phyloP scores from a whole-genome alignment of 1,140 invertebrate genomes.

The Drosophila arawakana region DNA sequence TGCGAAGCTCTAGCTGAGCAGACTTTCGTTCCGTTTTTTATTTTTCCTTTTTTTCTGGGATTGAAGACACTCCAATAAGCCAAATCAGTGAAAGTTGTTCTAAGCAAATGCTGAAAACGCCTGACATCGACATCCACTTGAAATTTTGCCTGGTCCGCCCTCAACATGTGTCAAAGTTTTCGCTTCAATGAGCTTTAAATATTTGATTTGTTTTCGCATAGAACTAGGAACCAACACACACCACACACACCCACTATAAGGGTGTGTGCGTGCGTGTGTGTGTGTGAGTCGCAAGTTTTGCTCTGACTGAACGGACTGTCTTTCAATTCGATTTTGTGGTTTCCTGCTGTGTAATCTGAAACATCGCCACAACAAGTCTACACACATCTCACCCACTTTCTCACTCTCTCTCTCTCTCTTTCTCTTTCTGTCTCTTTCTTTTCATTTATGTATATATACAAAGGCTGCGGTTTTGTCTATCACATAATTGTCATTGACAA shows the following conservation, averaged over 20 bases:
- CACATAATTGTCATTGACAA: slow-evolving; percentile 58
- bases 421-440: no score
- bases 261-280: slow-evolving; percentile 22
- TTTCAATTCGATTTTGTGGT: slow-evolving; percentile 60
- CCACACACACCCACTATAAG: slow-evolving; percentile 1
- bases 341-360: slow-evolving; percentile 57
- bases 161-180: slow-evolving; percentile 78
- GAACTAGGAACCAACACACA: slow-evolving; percentile 10
- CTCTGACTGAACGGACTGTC: slow-evolving; percentile 18
- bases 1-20: neutral
- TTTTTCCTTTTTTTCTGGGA: neutral
- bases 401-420: no score
- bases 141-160: slow-evolving; percentile 35
- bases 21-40: neutral
- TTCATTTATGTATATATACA: neutral
- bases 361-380: slow-evolving; percentile 43
- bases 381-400: slow-evolving; percentile 25
- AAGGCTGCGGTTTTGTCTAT: slow-evolving; percentile 41
- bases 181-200: slow-evolving; percentile 81
- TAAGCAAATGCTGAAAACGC: slow-evolving; percentile 36
- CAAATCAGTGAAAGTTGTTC: slow-evolving; percentile 48
- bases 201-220: slow-evolving; percentile 74
- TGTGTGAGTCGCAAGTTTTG: slow-evolving; percentile 50
- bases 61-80: slow-evolving; percentile 25
- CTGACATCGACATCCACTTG: slow-evolving; percentile 50